phyloP scores from a whole-genome alignment of 2,888 invertebrate species.

The Gonocerus acuteangulatus region DNA sequence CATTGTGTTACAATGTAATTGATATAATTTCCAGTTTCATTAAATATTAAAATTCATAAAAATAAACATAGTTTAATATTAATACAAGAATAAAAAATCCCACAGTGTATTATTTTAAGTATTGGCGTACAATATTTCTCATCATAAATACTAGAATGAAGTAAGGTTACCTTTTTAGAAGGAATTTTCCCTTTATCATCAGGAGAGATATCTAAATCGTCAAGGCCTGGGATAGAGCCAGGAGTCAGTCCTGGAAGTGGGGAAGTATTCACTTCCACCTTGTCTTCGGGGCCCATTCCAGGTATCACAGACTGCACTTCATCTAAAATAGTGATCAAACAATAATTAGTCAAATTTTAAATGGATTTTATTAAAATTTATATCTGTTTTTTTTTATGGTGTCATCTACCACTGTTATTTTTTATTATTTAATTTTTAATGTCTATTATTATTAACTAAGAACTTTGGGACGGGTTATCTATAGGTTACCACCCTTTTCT shows the following conservation, averaged over 20 bases:
- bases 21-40: too few relatives aligned
- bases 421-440: not conserved
- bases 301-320: slow-evolving; percentile 72
- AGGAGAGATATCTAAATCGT: slow-evolving; percentile 68
- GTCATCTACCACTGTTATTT: too few relatives aligned
- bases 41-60: too few relatives aligned
- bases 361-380: not conserved
- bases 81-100: too few relatives aligned
- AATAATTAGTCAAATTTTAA: not conserved
- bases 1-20: too few relatives aligned
- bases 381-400: too few relatives aligned
- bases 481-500: too few relatives aligned
- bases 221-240: slow-evolving; percentile 73
- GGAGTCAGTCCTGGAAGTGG: slow-evolving; percentile 40
- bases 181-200: slow-evolving; percentile 54
- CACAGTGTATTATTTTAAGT: too few relatives aligned
- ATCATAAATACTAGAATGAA: too few relatives aligned
- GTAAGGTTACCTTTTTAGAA: slow-evolving; percentile 44
- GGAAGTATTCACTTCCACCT: slow-evolving; percentile 55
- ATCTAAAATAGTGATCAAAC: slow-evolving; percentile 50
- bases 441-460: not conserved
- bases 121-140: too few relatives aligned
- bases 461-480: too few relatives aligned
- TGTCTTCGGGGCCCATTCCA: slow-evolving; percentile 97
- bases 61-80: too few relatives aligned